A percentile compares a stretch with the other conserved stretches of the same genome.
phyloP scores from a whole-genome alignment of 2,113 vertebrate species.

The Campylomormyrus numenius region DNA sequence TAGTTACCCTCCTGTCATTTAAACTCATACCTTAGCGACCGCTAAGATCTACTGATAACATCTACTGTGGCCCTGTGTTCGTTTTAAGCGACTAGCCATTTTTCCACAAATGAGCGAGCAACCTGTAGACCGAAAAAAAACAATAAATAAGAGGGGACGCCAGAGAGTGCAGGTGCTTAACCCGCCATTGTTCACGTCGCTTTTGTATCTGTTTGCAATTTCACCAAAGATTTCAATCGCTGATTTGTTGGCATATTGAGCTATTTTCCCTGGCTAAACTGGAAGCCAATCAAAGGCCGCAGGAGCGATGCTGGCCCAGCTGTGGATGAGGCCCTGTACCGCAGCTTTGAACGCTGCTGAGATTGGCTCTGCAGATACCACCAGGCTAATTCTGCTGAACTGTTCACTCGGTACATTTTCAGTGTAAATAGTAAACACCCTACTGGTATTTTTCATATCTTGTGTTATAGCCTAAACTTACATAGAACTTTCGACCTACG shows the following conservation, averaged over 20 bases:
- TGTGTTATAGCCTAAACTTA: slow-evolving; percentile 27
- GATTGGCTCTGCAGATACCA: slow-evolving; percentile 32
- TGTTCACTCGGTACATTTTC: slow-evolving; percentile 34
- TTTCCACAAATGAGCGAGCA: slow-evolving; percentile 42
- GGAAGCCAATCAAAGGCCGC: slow-evolving; percentile 47
- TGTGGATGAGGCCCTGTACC: background rate
- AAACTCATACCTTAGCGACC: background rate
- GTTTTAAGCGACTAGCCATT: background rate
- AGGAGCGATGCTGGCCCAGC: background rate
- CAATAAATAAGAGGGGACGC: slow-evolving; percentile 21
- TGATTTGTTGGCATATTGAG: slow-evolving; percentile 41
- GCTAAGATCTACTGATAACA: slow-evolving; percentile 1
- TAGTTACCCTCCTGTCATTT: background rate
- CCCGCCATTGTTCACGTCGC: slow-evolving; percentile 58
- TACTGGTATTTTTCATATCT: slow-evolving; percentile 26
- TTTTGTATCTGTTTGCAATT: slow-evolving; percentile 58
- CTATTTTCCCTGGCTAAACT: slow-evolving; percentile 29
- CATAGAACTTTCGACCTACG: slow-evolving; percentile 23
- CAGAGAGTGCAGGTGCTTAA: slow-evolving; percentile 56
- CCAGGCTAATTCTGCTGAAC: slow-evolving; percentile 32
- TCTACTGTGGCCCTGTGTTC: background rate
- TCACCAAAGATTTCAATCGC: slow-evolving; percentile 57
- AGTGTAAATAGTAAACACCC: slow-evolving; percentile 45
- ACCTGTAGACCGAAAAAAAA: slow-evolving; percentile 41
- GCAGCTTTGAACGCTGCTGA: slow-evolving; percentile 18